Evolutionary conservation across 2,797 vertebrate genomes (phyloP).

Genomic region (Sebastes diaconus): DNA sequence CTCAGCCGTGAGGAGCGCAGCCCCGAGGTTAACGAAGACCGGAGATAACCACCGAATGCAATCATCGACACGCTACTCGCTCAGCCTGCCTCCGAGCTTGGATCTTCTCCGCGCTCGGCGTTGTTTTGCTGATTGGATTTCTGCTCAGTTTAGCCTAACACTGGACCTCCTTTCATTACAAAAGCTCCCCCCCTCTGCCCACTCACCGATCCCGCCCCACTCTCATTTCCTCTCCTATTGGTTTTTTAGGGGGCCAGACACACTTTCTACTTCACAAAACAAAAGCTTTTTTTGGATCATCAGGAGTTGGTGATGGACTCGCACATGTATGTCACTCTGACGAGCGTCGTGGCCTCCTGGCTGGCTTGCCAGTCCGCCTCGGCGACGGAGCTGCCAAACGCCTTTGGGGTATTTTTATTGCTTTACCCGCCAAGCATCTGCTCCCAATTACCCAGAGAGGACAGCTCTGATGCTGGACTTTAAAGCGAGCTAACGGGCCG

Average conservation of each 20-base stretch:
- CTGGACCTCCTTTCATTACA: conserved; percentile 70
- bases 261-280: conserved; percentile 57
- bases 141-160: conserved; percentile 77
- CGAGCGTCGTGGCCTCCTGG: conserved; percentile 66
- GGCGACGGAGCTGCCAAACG: conserved; percentile 73
- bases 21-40: conserved; percentile 73
- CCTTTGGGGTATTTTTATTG: conserved; percentile 83
- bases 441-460: conserved; percentile 84
- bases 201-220: conserved; percentile 46
- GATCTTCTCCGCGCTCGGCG: conserved; percentile 43
- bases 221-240: conserved; percentile 75
- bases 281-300: conserved; percentile 45
- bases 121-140: conserved; percentile 80
- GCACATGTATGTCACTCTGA: conserved; percentile 76
- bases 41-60: conserved; percentile 74
- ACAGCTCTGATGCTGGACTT: conserved; percentile 78
- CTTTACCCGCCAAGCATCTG: conserved; percentile 83
- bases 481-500: conserved; percentile 76
- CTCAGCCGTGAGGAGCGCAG: conserved; percentile 54
- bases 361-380: conserved; percentile 66
- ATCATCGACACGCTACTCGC: conserved; percentile 59
- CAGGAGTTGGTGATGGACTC: conserved; percentile 56
- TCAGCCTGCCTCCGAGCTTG: conserved; percentile 50
- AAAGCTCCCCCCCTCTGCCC: conserved; percentile 22
- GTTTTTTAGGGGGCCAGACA: conserved; percentile 52